Conservation (phyloP, 64 coral and sea anemone species). For the Acropora tenuis region DNA sequence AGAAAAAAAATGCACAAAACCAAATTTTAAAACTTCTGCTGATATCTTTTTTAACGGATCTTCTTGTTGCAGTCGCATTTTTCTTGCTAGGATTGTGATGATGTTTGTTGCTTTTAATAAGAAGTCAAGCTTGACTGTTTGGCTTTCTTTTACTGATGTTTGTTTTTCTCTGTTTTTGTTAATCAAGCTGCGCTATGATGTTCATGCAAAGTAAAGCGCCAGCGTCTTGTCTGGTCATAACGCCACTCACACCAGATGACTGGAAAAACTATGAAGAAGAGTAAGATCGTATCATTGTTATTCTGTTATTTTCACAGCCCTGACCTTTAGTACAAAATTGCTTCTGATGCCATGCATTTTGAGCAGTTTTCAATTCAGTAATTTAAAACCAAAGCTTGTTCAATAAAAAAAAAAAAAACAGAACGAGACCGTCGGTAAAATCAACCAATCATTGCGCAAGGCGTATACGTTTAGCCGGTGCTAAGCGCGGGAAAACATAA, state of each 20-base stretch:
- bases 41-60: background rate
- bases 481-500: too few species aligned
- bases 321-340: background rate
- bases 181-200: slow-evolving; percentile 84
- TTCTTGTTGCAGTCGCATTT: too few species aligned
- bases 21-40: background rate
- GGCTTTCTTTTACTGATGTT: background rate
- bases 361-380: too few species aligned
- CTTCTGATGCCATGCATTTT: background rate
- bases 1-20: too few species aligned
- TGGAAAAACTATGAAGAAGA: slow-evolving; percentile 60
- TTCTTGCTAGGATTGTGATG: background rate
- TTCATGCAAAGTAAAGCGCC: slow-evolving; percentile 85
- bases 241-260: slow-evolving; percentile 66
- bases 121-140: background rate
- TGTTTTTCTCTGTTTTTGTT: background rate
- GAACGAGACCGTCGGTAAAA: too few species aligned
- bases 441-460: too few species aligned
- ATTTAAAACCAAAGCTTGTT: too few species aligned
- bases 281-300: slow-evolving; percentile 30
- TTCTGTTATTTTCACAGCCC: too few species aligned
- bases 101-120: background rate
- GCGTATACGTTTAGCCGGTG: too few species aligned
- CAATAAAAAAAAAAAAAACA: too few species aligned
- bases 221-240: slow-evolving; percentile 70